These are phyloP conservation scores for Larimichthys crocea DNA, from an alignment of 2,113 vertebrate genomes.

Conservation along the genomic window DNA sequence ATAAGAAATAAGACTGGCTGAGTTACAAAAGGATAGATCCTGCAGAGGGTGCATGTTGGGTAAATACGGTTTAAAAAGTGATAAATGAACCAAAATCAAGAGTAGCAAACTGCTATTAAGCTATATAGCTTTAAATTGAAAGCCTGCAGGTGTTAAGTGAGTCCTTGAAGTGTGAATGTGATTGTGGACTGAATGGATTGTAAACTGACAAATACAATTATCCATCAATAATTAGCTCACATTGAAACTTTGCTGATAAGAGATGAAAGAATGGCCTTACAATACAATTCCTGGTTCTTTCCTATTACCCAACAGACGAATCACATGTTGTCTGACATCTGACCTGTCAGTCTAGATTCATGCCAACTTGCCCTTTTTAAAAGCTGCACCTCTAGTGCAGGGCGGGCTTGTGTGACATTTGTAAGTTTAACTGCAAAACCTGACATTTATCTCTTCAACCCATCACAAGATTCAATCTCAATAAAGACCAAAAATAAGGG, in stretches of 20 bases:
- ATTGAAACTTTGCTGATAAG: background rate
- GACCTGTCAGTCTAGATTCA: background rate
- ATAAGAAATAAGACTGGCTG: background rate
- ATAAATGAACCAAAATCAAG: background rate
- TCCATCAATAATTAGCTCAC: slow-evolving; percentile 15
- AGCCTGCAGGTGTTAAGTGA: background rate
- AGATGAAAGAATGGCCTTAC: background rate
- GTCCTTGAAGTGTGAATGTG: background rate
- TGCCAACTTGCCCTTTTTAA: slow-evolving; percentile 38
- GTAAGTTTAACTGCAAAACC: slow-evolving; percentile 47
- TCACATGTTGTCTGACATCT: background rate
- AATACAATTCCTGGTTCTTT: background rate
- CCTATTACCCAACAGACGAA: background rate
- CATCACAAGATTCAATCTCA: slow-evolving; percentile 1
- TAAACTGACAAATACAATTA: slow-evolving; percentile 14
- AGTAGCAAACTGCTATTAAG: background rate
- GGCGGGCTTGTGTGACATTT: slow-evolving; percentile 42
- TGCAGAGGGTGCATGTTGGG: background rate
- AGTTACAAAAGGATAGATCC: background rate
- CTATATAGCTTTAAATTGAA: background rate
- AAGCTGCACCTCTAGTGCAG: background rate
- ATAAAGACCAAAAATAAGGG: background rate
- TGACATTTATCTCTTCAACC: slow-evolving; percentile 57
- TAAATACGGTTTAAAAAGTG: background rate
- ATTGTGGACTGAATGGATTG: background rate